Conservation (phyloP, 2,888 invertebrate species). For the Nemotelus nigrinus region DNA sequence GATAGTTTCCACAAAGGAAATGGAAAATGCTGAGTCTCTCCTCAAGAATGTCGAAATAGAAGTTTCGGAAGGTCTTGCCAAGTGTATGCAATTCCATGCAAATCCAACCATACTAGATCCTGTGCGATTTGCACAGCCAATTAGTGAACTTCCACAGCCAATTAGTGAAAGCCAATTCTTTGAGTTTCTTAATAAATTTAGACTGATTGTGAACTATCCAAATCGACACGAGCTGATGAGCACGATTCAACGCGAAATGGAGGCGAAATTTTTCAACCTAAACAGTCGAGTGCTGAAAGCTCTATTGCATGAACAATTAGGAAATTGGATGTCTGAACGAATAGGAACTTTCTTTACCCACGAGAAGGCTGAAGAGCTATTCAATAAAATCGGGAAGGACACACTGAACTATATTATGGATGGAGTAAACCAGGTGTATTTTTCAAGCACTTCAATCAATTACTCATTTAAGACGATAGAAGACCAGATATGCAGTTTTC, state of each 20-base stretch:
- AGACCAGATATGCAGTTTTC: neutral
- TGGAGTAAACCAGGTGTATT: constrained; percentile 15
- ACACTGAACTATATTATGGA: neutral
- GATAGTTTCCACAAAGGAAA: neutral
- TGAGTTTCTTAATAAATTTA: constrained; percentile 18
- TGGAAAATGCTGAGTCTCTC: neutral
- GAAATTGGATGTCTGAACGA: constrained; percentile 20
- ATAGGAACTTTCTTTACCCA: constrained; percentile 15
- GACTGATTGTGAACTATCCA: constrained; percentile 29
- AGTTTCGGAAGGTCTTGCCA: constrained; percentile 10
- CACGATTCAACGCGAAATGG: constrained; percentile 3
- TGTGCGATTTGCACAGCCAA: constrained; percentile 11
- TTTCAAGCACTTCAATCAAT: neutral
- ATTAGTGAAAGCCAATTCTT: neutral
- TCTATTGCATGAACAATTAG: neutral
- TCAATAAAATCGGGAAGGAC: constrained; percentile 7
- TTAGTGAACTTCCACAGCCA: constrained; percentile 23
- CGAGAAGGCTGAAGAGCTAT: constrained; percentile 1
- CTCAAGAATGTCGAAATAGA: neutral
- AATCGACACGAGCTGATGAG: neutral
- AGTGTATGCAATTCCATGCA: neutral
- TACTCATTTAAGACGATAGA: constrained; percentile 7
- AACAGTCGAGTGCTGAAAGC: neutral
- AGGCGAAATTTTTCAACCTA: constrained; percentile 2
- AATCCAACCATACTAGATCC: neutral